Base-by-base conservation (phyloP, 2,113 vertebrate genomes). In the Ceyx margarethae region DNA sequence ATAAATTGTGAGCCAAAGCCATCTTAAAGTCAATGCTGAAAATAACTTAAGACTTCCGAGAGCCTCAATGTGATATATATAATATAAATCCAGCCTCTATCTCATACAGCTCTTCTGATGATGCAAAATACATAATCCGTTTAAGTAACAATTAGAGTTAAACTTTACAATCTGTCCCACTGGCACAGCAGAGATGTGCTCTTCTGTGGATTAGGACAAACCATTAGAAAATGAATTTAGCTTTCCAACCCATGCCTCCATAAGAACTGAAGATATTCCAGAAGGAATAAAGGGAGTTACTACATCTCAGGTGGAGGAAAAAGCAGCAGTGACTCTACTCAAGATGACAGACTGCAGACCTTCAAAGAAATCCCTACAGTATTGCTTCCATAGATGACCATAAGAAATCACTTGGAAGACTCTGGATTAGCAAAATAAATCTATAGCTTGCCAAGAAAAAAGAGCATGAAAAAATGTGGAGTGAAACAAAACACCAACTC, bases 91-190 rank as follows among this genome's bases (percentile, higher is more conserved):
- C 92, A 95, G 87, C n/a, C 81, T 92, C 87, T 90, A 89, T 84
- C 96, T 96, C 93, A 89, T 92, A 96, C 95, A 97, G 96, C 73
- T 68, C 56, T 96, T 94, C 94, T 96, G 87, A 92, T 96, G 61
- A 89, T 89, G 92, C 81, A 96, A 93, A 96, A 37, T 87, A 80
- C 69, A 82, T 96, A 96, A 97, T 97, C 96, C 80, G 14, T 94
- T 97, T 97, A 98, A 96, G 95, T 93, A 97, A 98, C 95, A 97
- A 97, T 97, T 97, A 68, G 96, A 92, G 15, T 94, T 97, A 96
- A 97, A 97, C 92, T 97, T 96, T 73, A 37, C 96, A 97, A 97
- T 97, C 97, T 97, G 97, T 96, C 95, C 93, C 92, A 95, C 72
- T 95, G 95, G 95, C 95, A 97, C 46, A 82, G 76, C 81, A 96